Evolutionary conservation across 2,888 invertebrate genomes (phyloP), one percentile per base, ranked within the genome.

Genomic region (Schizotus pectinicornis): DNA sequence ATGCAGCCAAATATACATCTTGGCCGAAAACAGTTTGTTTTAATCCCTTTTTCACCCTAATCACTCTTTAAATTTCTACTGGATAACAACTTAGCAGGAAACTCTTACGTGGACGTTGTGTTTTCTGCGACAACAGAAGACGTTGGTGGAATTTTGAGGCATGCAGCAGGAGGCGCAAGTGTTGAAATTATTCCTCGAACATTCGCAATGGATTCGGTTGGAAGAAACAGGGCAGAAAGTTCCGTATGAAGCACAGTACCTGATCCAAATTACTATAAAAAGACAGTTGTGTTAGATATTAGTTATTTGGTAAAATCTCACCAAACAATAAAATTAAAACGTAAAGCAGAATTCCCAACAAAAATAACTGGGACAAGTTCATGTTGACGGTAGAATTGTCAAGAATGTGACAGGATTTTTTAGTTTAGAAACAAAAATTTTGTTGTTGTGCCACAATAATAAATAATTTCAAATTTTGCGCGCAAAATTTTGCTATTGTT

Each of bases 101-200:
- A 63, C 42, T 55, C 57, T 63, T 48, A 63, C 54, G 48, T 63
- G 61, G 43, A 63, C 36, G n/a, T 56, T 57, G 39, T 63, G 63
- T 9, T 34, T 53, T 30, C 61, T 30, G 34, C 9, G 46, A 38
- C 63, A 63, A 13, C 61, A 61, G 22, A 57, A 59, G 0, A 56
- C 42, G 13, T 45, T 50, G 13, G 14, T 54, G 5, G 30, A 6
- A 7, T 39, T 41, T 34, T 59, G 54, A 9, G 31, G 33, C 51
- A 63, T 30, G 13, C 31, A 32, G 30, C 61, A 61, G 8, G 49
- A 37, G 0, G 58, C 46, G 35, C 63, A 63, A 5, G 34, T 48
- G 33, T 9, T 2, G 12, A 50, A 54, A 22, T 36, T 14, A 0
- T 22, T 7, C 13, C 32, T 13, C 12, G 47, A 42, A 14, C 34